phyloP scores from a whole-genome alignment of 1,140 invertebrate genomes.

The Macrosteles quadrilineatus region DNA sequence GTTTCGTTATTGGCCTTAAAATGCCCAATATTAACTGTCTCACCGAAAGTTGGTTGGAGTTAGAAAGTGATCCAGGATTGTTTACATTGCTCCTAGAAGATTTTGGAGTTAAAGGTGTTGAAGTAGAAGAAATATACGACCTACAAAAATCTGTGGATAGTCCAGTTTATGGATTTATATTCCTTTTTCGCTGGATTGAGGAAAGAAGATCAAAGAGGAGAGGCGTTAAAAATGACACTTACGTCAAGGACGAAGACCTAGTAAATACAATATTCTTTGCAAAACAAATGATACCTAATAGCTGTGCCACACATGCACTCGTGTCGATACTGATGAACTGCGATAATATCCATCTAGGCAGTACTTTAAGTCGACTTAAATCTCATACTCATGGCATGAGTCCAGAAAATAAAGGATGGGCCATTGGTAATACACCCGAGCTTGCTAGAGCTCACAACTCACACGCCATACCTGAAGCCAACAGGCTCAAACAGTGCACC shows the following conservation, averaged over 20 bases:
- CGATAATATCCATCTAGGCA: conserved; percentile 83
- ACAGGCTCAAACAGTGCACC: conserved; percentile 71
- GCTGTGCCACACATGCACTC: conserved; percentile 95
- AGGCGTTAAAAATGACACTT: conserved; percentile 87
- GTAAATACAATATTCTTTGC: conserved; percentile 98
- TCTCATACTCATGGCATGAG: conserved; percentile 89
- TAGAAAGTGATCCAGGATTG: conserved; percentile 96
- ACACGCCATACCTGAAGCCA: conserved; percentile 90
- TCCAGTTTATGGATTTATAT: conserved; percentile 95
- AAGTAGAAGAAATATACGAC: conserved; percentile 99
- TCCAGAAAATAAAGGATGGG: conserved; percentile 95
- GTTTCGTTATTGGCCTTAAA: no score
- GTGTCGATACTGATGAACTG: conserved; percentile 94
- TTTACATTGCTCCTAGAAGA: conserved; percentile 95
- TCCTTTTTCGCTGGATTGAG: conserved; percentile 97
- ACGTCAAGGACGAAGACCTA: conserved; percentile 90
- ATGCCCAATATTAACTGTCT: conserved; percentile 85
- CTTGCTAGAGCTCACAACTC: conserved; percentile 96
- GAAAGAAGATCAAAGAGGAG: conserved; percentile 90
- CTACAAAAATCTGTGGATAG: conserved; percentile 92
- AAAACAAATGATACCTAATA: conserved; percentile 97
- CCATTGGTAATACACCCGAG: conserved; percentile 96
- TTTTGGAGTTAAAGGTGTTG: conserved; percentile 95
- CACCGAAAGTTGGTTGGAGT: conserved; percentile 91
- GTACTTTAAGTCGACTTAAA: conserved; percentile 86